Conservation (phyloP, 2,797 vertebrate species). For the Botia kubotai region DNA sequence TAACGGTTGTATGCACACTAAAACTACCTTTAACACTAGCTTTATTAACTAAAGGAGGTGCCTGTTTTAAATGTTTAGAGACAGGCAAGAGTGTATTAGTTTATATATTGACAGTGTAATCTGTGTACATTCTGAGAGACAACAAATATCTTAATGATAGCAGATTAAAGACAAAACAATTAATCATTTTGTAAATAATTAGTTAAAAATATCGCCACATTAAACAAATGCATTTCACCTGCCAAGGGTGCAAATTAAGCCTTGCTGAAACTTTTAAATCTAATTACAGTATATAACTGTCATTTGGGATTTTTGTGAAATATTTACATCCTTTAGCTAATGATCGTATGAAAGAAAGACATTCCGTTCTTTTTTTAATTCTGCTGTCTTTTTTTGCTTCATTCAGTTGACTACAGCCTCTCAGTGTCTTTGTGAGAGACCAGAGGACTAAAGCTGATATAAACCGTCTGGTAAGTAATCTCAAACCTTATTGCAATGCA, state of each 20-base stretch:
- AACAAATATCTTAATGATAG: no score
- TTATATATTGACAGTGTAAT: not conserved
- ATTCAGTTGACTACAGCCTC: constrained; percentile 11
- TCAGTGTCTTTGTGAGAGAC: constrained; percentile 43
- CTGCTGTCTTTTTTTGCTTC: constrained; percentile 24
- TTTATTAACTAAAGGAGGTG: not conserved
- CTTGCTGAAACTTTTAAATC: no score
- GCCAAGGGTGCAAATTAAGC: no score
- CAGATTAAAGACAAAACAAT: no score
- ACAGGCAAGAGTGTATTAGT: not conserved
- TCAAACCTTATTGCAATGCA: constrained; percentile 24
- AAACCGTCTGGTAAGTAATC: constrained; percentile 49
- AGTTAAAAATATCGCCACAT: no score
- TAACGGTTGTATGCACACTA: not conserved
- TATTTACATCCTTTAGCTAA: not conserved
- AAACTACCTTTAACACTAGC: not conserved
- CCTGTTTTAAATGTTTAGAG: not conserved
- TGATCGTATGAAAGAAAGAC: not conserved
- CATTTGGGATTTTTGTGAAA: not conserved
- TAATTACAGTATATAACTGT: not conserved
- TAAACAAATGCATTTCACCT: no score
- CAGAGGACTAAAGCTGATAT: constrained; percentile 31
- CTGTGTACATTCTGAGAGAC: no score
- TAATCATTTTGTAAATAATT: no score
- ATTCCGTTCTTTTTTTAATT: constrained; percentile 2